Base-by-base conservation (phyloP, 2,797 vertebrate species). In the Manis crassicaudata region DNA sequence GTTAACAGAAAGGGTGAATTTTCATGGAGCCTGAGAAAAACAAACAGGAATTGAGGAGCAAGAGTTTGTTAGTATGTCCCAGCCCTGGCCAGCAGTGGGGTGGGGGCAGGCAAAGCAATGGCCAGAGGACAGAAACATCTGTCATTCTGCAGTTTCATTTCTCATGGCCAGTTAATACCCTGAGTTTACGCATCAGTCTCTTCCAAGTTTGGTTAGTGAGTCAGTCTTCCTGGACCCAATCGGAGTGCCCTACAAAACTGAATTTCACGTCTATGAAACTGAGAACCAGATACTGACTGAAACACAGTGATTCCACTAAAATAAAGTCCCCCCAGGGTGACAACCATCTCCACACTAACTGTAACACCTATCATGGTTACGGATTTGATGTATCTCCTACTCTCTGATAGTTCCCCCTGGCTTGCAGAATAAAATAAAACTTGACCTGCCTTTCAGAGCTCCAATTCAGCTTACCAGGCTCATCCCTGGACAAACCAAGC, bases 51-150 rank as follows among this genome's bases (percentile, higher is more conserved):
- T 20, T 35, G 79, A 97, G 63, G 40, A 86, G 40, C 11, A 52
- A 58, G 62, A 72, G 29, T 93, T 46, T 92, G 84, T 67, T 35
- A 80, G 89, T 56, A 1, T 13, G 35, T 54, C 25, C 67, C 37
- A 72, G 68, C 23, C 40, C 76, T 65, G 17, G 37, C 56, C 79
- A 91, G 94, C 75, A 85, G 50, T n/a, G 8, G 68, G 20, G 32
- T 29, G 14, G 16, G 20, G 43, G 50, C 5, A 25, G 65, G n/a
- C 40, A n/a, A 35, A 20, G 70, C 9, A 11, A 50, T 11, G 25
- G 75, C 87, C 87, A 88, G 35, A 85, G 60, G 88, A 80, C 84
- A 94, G 72, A 80, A 88, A 87, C 90, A 96, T 90, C 94, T 92
- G 96, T 73, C 96, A 52, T 32, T 81, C 58, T 46, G 88, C 65